A percentile compares a stretch with the other conserved stretches of the same genome.
Conservation (phyloP, 2,113 vertebrate genomes). For the Passer montanus region DNA sequence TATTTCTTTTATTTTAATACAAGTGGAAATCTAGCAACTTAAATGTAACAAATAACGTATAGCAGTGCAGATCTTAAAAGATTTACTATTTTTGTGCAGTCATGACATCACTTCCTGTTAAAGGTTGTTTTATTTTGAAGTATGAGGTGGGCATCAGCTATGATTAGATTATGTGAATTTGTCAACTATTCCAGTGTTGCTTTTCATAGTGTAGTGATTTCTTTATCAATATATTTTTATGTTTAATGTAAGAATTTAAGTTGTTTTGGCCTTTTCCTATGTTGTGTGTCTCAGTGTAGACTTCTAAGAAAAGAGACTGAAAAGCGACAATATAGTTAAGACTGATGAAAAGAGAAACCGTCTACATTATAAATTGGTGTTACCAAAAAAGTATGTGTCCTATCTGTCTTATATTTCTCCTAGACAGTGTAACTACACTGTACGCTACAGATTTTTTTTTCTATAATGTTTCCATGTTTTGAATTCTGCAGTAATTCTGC, state of each 20-base stretch:
- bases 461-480: not conserved
- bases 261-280: not conserved
- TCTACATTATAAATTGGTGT: not conserved
- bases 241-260: not conserved
- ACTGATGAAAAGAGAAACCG: not conserved
- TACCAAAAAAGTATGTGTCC: not conserved
- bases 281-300: not conserved
- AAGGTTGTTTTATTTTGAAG: constrained; percentile 43
- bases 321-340: not conserved
- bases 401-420: not conserved
- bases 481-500: not conserved
- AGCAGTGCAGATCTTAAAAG: constrained; percentile 4
- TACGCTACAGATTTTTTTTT: not conserved
- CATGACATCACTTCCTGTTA: not conserved
- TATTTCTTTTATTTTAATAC: constrained; percentile 40
- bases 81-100: constrained; percentile 39
- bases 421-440: not conserved
- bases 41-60: constrained; percentile 12
- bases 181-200: not conserved
- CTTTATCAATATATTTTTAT: not conserved
- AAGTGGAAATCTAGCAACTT: not conserved
- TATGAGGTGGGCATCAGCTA: not conserved
- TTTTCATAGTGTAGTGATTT: not conserved
- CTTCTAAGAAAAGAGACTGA: not conserved
- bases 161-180: not conserved